phyloP scores from a whole-genome alignment of 2,888 invertebrate species.

The Imbricaverruca yamaguchii region DNA sequence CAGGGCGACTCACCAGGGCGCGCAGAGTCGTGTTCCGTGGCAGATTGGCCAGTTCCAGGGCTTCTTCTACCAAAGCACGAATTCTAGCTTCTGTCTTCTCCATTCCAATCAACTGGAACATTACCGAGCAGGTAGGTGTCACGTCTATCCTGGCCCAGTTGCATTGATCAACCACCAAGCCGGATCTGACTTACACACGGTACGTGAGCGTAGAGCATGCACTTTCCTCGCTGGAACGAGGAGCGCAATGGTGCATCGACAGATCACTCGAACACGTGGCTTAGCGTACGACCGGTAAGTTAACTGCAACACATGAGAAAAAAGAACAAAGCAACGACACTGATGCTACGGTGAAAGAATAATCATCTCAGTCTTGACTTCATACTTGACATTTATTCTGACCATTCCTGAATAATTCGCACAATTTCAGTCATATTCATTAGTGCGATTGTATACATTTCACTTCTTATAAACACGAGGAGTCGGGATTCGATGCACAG shows the following conservation, averaged over 20 bases:
- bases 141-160: neutral
- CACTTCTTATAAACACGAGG: too few relatives aligned
- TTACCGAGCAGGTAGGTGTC: neutral
- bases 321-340: too few relatives aligned
- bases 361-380: too few relatives aligned
- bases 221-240: neutral
- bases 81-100: slow-evolving; percentile 68
- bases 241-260: neutral
- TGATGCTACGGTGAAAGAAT: too few relatives aligned
- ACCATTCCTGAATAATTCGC: too few relatives aligned
- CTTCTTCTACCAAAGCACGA: slow-evolving; percentile 60
- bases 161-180: neutral
- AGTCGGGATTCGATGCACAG: too few relatives aligned
- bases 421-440: too few relatives aligned
- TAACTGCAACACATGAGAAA: neutral
- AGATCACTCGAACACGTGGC: neutral
- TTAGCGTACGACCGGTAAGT: neutral
- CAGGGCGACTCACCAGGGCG: slow-evolving; percentile 56
- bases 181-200: neutral
- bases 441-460: too few relatives aligned
- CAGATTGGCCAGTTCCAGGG: slow-evolving; percentile 56
- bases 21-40: slow-evolving; percentile 53
- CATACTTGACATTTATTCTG: too few relatives aligned
- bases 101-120: slow-evolving; percentile 52
- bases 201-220: neutral